Percentiles rank a stretch among this genome's conserved stretches.
Evolutionary conservation across 2,113 vertebrate species (phyloP).

Genomic region (Zonotrichia leucophrys): DNA sequence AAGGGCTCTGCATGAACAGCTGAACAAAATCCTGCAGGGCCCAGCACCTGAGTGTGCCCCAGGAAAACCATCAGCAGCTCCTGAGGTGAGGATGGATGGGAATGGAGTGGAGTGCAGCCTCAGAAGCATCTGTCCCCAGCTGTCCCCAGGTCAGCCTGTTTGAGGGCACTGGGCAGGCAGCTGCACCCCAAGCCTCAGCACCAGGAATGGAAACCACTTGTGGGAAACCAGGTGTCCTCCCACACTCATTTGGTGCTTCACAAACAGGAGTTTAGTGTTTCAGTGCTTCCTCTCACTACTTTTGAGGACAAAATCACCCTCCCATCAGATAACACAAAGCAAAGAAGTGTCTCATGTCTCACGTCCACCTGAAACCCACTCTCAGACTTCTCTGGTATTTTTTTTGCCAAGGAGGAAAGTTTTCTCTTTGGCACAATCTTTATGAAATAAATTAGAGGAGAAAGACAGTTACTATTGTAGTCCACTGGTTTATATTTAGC

Average conservation of each 20-base stretch:
- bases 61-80: neutral
- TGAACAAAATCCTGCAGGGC: neutral
- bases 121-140: neutral
- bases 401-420: neutral
- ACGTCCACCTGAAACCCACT: neutral
- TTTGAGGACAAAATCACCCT: neutral
- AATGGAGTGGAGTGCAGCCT: accelerated
- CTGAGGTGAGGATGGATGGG: accelerated
- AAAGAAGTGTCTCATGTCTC: neutral
- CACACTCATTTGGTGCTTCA: accelerated
- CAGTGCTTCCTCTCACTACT: neutral
- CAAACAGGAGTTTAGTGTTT: neutral
- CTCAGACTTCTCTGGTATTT: neutral
- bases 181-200: neutral
- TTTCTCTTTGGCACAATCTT: neutral
- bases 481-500: constrained; percentile 49
- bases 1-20: neutral
- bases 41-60: neutral
- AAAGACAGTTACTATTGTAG: constrained; percentile 18
- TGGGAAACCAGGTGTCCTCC: neutral
- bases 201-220: accelerated
- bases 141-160: accelerated
- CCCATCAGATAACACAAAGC: neutral
- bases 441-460: neutral
- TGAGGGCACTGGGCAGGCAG: neutral